phyloP scores from a whole-genome alignment of 1,140 invertebrate genomes.

The Drosophila albomicans region DNA sequence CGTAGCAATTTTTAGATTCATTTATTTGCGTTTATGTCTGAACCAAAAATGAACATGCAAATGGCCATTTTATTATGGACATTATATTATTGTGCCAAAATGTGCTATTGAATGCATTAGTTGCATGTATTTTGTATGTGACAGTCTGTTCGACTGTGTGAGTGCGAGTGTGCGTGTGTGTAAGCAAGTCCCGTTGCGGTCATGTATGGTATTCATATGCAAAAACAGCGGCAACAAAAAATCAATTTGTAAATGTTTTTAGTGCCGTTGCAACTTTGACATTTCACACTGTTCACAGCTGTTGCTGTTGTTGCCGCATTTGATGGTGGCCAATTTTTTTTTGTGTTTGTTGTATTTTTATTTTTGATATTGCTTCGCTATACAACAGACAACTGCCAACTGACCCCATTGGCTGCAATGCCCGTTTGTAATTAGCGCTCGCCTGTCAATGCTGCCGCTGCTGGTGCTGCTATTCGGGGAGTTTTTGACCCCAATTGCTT shows the following conservation, averaged over 20 bases:
- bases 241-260: conserved; percentile 82
- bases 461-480: conserved; percentile 56
- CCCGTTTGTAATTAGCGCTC: conserved; percentile 77
- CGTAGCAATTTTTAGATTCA: conserved; percentile 48
- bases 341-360: conserved; percentile 15
- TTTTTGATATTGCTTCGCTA: conserved; percentile 43
- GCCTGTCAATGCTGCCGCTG: conserved; percentile 36
- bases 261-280: conserved; percentile 66
- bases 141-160: conserved; percentile 19
- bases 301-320: conserved; percentile 46
- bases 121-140: conserved; percentile 22
- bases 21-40: conserved; percentile 51
- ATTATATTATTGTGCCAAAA: conserved; percentile 74
- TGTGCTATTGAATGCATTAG: conserved; percentile 73
- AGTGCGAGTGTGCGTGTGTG: conserved; percentile 13
- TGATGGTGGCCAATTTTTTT: conserved; percentile 31
- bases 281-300: conserved; percentile 66
- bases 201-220: conserved; percentile 57
- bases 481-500: conserved; percentile 81
- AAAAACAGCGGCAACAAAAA: conserved; percentile 65
- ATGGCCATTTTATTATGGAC: conserved; percentile 75
- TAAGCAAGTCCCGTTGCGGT: conserved; percentile 60
- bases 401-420: conserved; percentile 76
- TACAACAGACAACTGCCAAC: conserved; percentile 56
- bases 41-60: conserved; percentile 65